Evolutionary conservation across 2,888 invertebrate genomes (phyloP), one percentile per base, ranked within the genome.

Genomic region (Sinopyrophorus schimmeli): DNA sequence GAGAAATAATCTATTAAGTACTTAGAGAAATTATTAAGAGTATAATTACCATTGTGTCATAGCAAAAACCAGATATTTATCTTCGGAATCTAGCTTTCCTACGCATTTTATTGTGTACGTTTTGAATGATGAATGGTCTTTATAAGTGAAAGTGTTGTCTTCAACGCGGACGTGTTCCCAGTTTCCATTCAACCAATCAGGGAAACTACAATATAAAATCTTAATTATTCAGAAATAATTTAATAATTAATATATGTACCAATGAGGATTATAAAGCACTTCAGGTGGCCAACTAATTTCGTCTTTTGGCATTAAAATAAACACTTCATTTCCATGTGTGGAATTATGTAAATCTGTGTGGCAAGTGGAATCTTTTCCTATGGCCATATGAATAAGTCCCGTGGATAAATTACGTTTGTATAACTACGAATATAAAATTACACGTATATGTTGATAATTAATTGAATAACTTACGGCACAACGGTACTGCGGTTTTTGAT

Each of bases 361-460:
- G 60, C 84, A 84, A 20, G 83, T 82, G 2, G 83, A 83, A 63
- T 84, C 84, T 42, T 79, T 79, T 57, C 82, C 81, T 43, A 84
- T 74, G 5, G 81, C 78, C 66, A 84, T 74, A 54, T 76, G 74
- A 3, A 81, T 78, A 47, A 74, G 74, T 2, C 81, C 80, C 27
- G 74, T 78, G 35, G 62, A 64, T 17, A 68, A 68, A 53, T 81
- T 77, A 32, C 74, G 71, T 65, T 77, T 80, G 43, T 79, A 68
- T 76, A 80, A 61, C 57, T 66, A 56, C 5, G 47, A 51, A 26
- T 15, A 14, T 21, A 21, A 21, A 21, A 2, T 21, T n/a, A 21
- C n/a, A 5, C 5, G 9, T 21, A n/a, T 12, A 20, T 5, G 5
- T 20, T 20, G 7, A 20, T 7, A 20, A 20, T 20, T 20, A 20